A percentile compares a stretch with the other conserved stretches of the same genome.
These are phyloP conservation scores for Drosophila obscura DNA, from an alignment of 1,140 invertebrate species.

Conservation along the genomic window DNA sequence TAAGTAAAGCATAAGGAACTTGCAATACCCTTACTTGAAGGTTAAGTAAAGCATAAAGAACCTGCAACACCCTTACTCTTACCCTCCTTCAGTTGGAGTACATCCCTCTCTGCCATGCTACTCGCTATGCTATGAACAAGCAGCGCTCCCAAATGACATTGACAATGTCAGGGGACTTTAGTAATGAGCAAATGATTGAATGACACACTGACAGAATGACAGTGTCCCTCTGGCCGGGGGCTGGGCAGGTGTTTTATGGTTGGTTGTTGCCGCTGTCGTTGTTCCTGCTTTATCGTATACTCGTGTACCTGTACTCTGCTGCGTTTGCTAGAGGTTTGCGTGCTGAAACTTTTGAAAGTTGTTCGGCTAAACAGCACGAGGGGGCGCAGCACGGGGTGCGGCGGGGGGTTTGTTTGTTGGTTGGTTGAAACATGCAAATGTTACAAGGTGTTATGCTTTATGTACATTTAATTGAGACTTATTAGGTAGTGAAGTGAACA, in stretches of 20 bases:
- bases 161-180: constrained; percentile 60
- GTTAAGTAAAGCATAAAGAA: no score
- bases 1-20: no score
- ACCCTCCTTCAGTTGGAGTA: no score
- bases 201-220: constrained; percentile 54
- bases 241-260: constrained; percentile 63
- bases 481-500: constrained; percentile 70
- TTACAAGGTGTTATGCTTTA: constrained; percentile 80
- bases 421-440: constrained; percentile 68
- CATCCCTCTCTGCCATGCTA: no score
- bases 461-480: constrained; percentile 83
- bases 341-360: constrained; percentile 63
- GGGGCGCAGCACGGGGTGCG: not conserved
- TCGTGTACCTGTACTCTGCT: constrained; percentile 6
- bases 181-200: constrained; percentile 51
- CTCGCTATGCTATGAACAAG: no score
- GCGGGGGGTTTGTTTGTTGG: constrained; percentile 14
- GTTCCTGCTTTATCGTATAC: constrained; percentile 48
- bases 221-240: constrained; percentile 23
- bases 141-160: constrained; percentile 56
- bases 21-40: no score
- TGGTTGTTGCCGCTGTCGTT: constrained; percentile 46
- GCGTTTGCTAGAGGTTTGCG: constrained; percentile 65
- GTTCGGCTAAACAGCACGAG: constrained; percentile 44
- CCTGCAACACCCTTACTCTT: no score